Evolutionary conservation across 2,888 invertebrate genomes (phyloP).

Genomic region (Cheilosia scutellata): DNA sequence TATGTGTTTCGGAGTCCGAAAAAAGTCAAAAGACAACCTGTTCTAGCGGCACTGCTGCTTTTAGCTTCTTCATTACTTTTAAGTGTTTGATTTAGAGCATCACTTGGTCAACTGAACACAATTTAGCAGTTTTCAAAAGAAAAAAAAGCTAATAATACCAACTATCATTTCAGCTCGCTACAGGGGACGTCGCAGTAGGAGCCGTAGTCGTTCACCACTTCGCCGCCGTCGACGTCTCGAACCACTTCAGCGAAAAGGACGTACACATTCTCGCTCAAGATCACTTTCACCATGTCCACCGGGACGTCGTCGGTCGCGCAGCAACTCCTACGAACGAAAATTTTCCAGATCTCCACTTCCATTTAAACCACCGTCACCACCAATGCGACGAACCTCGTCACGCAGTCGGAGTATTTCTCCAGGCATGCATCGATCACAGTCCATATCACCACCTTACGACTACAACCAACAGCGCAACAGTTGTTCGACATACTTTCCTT

Average conservation of each 20-base stretch:
- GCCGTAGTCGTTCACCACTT: constrained; percentile 79
- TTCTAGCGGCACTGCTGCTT: too few species aligned
- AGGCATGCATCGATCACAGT: constrained; percentile 37
- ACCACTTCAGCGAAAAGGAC: constrained; percentile 54
- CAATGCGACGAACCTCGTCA: constrained; percentile 81
- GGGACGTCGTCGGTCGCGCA: constrained; percentile 64
- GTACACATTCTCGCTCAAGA: constrained; percentile 75
- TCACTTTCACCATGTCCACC: constrained; percentile 74
- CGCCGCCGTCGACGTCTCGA: constrained; percentile 77
- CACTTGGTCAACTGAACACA: too few species aligned
- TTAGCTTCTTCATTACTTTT: too few species aligned
- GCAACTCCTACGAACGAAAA: constrained; percentile 79
- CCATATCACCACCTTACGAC: constrained; percentile 70
- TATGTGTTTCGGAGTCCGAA: too few species aligned
- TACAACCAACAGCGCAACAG: constrained; percentile 66
- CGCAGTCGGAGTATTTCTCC: constrained; percentile 65
- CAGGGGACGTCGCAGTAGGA: constrained; percentile 78
- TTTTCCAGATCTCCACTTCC: constrained; percentile 82
- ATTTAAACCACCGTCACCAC: constrained; percentile 82
- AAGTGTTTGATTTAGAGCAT: too few species aligned
- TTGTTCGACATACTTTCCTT: constrained; percentile 65
- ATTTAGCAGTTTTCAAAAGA: too few species aligned
- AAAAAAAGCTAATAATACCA: neutral
- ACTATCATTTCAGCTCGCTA: constrained; percentile 52
- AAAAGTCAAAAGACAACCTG: too few species aligned